Percentiles rank a stretch among this genome's conserved stretches.
phyloP scores from a whole-genome alignment of 2,113 vertebrate genomes.

The Brachionichthys hirsutus region DNA sequence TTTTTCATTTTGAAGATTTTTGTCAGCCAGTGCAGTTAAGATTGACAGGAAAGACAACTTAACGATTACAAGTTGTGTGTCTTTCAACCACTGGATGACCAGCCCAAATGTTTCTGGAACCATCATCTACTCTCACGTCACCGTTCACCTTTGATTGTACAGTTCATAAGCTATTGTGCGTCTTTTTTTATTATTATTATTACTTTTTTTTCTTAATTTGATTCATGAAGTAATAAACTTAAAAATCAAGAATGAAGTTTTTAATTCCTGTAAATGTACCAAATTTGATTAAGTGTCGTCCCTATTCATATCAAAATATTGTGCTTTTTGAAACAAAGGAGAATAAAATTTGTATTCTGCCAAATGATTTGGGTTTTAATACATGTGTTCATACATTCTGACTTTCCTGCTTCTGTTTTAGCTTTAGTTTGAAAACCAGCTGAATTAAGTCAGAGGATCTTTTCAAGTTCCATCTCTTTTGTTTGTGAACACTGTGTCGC shows the following conservation, averaged over 20 bases:
- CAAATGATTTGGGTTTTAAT: slow-evolving; percentile 7
- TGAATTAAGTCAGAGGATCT: no score
- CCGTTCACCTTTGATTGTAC: slow-evolving; percentile 70
- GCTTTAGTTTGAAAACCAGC: no score
- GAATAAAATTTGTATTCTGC: slow-evolving; percentile 75
- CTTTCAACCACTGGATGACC: not conserved
- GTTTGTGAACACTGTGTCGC: slow-evolving; percentile 26
- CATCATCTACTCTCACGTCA: slow-evolving; percentile 38
- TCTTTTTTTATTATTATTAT: no score
- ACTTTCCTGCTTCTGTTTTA: not conserved
- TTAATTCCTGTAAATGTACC: slow-evolving; percentile 71
- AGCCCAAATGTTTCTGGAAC: slow-evolving; percentile 30
- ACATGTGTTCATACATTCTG: no score
- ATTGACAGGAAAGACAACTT: slow-evolving; percentile 31
- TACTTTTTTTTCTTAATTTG: slow-evolving; percentile 53
- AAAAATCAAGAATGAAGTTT: slow-evolving; percentile 63
- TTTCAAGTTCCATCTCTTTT: not conserved
- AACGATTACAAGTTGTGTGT: slow-evolving; percentile 3
- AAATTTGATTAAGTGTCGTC: slow-evolving; percentile 62
- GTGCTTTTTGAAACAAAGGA: slow-evolving; percentile 63
- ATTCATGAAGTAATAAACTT: slow-evolving; percentile 57
- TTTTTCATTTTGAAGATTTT: slow-evolving; percentile 38
- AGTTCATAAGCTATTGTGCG: slow-evolving; percentile 79
- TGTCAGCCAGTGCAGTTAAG: slow-evolving; percentile 22
- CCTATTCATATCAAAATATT: slow-evolving; percentile 58